phyloP scores from a whole-genome alignment of 2,113 vertebrate species.

The Lipophrys pholis region DNA sequence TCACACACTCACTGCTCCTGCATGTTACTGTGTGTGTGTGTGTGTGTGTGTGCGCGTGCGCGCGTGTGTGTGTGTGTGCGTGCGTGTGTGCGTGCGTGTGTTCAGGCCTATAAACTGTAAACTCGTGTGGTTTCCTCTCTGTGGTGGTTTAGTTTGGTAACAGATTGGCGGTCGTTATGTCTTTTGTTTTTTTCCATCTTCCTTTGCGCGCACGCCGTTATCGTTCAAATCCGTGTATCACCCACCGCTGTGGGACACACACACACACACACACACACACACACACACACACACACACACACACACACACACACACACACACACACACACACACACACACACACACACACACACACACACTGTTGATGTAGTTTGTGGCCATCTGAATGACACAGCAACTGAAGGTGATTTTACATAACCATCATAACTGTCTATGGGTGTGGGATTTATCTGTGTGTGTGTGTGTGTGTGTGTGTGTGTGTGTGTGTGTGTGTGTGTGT shows the following conservation, averaged over 20 bases:
- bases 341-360: no score
- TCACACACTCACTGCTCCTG: conserved; percentile 32
- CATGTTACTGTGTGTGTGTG: conserved; percentile 25
- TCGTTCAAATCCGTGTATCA: no score
- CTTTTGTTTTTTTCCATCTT: no score
- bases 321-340: no score
- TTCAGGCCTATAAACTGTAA: not conserved
- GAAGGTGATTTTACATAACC: not conserved
- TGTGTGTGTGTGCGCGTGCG: not conserved
- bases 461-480: not conserved
- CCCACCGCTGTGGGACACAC: no score
- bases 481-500: conserved; percentile 21
- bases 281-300: no score
- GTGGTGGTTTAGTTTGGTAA: conserved; percentile 50
- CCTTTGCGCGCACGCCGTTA: no score
- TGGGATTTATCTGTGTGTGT: not conserved
- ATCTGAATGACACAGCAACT: no score
- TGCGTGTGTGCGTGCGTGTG: conserved; percentile 30
- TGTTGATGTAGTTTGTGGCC: no score
- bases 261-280: not conserved
- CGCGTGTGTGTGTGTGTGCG: not conserved
- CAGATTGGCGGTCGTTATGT: conserved; percentile 37
- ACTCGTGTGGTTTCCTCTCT: conserved; percentile 59
- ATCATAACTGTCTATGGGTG: not conserved
- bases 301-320: not conserved